Conservation (phyloP, 2,113 vertebrate species). For the Muntiacus muntjak region DNA sequence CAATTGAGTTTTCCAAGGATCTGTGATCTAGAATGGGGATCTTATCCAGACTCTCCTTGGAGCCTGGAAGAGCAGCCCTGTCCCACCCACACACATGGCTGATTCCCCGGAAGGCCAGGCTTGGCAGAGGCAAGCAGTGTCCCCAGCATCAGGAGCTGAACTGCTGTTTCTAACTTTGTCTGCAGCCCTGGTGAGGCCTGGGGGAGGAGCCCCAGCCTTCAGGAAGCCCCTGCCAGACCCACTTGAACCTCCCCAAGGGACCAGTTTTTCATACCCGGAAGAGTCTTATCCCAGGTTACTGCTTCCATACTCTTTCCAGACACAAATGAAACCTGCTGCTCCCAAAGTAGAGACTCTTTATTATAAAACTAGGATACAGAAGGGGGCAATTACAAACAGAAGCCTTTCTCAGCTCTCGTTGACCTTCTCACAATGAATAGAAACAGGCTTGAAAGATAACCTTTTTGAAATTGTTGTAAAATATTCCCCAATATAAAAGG, state of each 20-base stretch:
- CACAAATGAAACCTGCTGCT: not conserved
- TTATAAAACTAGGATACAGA: slow-evolving; percentile 18
- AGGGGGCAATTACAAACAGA: not conserved
- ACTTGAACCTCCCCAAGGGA: not conserved
- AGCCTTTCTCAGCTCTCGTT: not conserved
- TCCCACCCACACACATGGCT: not conserved
- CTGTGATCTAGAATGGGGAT: not conserved
- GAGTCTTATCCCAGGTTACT: not conserved
- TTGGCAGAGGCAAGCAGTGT: not conserved
- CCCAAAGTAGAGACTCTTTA: slow-evolving; percentile 55
- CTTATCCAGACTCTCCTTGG: not conserved
- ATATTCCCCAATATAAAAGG: not conserved
- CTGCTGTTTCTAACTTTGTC: not conserved
- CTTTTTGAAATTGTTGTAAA: not conserved
- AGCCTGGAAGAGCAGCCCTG: not conserved
- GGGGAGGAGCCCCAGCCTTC: not conserved
- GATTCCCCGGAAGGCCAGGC: not conserved
- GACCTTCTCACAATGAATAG: not conserved
- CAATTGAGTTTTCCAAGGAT: not conserved
- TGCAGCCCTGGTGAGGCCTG: not conserved
- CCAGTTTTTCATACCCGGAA: not conserved
- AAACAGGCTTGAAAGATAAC: not conserved
- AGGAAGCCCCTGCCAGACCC: not conserved
- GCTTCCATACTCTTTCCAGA: not conserved
- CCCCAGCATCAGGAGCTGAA: not conserved